These are phyloP conservation scores for Dinomys branickii DNA, from an alignment of 2,113 vertebrate genomes.

Conservation along the genomic window DNA sequence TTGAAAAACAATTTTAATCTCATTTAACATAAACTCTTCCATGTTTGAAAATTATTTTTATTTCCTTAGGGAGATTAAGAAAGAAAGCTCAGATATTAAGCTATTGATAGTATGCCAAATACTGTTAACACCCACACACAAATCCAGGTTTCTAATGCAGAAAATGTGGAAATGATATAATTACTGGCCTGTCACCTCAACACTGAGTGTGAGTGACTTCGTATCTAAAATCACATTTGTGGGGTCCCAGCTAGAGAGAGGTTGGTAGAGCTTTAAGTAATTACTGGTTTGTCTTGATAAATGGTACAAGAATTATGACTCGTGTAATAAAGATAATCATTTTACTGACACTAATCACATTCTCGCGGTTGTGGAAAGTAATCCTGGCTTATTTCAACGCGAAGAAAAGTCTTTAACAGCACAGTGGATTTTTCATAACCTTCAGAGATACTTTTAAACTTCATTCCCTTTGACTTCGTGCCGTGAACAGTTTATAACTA, in stretches of 20 bases:
- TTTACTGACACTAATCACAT: constrained; percentile 48
- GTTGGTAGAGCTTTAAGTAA: constrained; percentile 32
- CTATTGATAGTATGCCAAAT: not conserved
- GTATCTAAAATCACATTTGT: not conserved
- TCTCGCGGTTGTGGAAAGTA: constrained; percentile 40
- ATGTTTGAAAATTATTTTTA: constrained; percentile 34
- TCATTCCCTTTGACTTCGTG: constrained; percentile 39
- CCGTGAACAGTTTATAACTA: constrained; percentile 36
- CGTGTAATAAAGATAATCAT: constrained; percentile 56
- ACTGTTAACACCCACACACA: not conserved
- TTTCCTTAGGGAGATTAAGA: constrained; percentile 20
- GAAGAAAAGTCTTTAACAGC: constrained; percentile 53
- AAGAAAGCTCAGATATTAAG: not conserved
- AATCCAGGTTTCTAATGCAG: constrained; percentile 10
- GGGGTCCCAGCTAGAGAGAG: not conserved
- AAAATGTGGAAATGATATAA: not conserved
- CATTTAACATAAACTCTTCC: not conserved
- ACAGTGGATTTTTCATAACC: not conserved
- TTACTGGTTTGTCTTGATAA: constrained; percentile 51
- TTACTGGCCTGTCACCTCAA: not conserved
- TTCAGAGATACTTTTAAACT: constrained; percentile 5
- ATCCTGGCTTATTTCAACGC: constrained; percentile 28
- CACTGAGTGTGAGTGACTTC: not conserved
- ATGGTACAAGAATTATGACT: constrained; percentile 43
- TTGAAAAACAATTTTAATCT: not conserved